A percentile compares a stretch with the other conserved stretches of the same genome.
Conservation (phyloP, 2,113 vertebrate species). For the Callipepla californica region DNA sequence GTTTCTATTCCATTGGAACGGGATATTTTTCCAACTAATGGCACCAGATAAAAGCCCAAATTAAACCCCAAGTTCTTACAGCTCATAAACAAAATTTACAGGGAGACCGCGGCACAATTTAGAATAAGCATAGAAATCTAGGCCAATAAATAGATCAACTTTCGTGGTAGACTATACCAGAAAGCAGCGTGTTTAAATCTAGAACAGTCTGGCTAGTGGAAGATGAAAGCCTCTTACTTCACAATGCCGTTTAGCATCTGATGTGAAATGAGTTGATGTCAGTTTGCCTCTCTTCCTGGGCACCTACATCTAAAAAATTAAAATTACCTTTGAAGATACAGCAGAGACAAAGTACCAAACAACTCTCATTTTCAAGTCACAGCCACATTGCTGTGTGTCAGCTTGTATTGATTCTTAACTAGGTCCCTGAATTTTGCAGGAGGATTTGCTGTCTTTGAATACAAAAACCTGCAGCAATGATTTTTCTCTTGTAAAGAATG, state of each 20-base stretch:
- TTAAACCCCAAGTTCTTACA: neutral
- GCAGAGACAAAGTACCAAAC: slow-evolving; percentile 43
- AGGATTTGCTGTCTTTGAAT: slow-evolving; percentile 16
- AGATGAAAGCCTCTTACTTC: slow-evolving; percentile 67
- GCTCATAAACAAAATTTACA: neutral
- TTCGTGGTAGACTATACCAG: slow-evolving; percentile 47
- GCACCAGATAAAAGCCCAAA: neutral
- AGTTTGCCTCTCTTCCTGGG: slow-evolving; percentile 31
- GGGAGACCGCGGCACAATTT: neutral
- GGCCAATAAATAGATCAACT: slow-evolving; percentile 69
- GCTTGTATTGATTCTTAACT: slow-evolving; percentile 27
- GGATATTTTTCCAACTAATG: neutral
- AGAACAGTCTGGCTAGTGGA: slow-evolving; percentile 60
- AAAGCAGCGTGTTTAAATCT: slow-evolving; percentile 36
- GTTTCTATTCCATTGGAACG: neutral
- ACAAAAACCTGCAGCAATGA: neutral
- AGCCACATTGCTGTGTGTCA: neutral
- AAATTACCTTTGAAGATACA: slow-evolving; percentile 39
- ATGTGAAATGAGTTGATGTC: slow-evolving; percentile 30
- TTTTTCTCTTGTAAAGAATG: neutral
- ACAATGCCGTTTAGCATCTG: slow-evolving; percentile 29
- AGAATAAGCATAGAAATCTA: slow-evolving; percentile 43
- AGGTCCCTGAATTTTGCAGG: slow-evolving; percentile 7
- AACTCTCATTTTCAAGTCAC: neutral
- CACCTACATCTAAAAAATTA: slow-evolving; percentile 52